Evolutionary conservation across 2,113 vertebrate species (phyloP).

Genomic region (Cacatua alba): DNA sequence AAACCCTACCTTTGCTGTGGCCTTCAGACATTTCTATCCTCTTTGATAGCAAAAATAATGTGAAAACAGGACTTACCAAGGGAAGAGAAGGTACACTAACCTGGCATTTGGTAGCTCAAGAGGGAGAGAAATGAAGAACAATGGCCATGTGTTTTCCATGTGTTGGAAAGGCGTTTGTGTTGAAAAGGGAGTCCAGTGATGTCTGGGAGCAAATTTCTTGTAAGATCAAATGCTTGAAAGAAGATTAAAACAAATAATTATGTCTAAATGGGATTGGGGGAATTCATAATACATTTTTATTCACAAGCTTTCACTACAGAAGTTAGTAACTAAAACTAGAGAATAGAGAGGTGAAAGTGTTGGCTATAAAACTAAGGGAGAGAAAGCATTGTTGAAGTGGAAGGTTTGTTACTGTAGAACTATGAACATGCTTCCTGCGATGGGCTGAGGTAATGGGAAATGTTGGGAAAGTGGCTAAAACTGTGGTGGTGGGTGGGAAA

Average conservation of each 20-base stretch:
- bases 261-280: not conserved
- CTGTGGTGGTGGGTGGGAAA: not conserved
- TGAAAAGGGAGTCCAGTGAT: not conserved
- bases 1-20: not conserved
- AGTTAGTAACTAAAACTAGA: not conserved
- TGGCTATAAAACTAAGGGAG: not conserved
- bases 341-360: not conserved
- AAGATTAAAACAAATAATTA: not conserved
- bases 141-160: not conserved
- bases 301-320: not conserved
- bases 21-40: not conserved
- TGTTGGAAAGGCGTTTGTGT: not conserved
- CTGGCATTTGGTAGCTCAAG: not conserved
- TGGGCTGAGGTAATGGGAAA: not conserved
- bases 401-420: not conserved
- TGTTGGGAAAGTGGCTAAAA: rapidly evolving
- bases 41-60: not conserved
- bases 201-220: not conserved
- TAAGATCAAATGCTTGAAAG: not conserved
- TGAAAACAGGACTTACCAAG: not conserved
- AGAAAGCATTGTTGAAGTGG: not conserved
- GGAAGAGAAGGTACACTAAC: not conserved
- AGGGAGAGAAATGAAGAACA: not conserved
- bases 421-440: not conserved
- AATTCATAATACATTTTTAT: not conserved